A percentile compares a stretch with the other conserved stretches of the same genome.
phyloP scores from a whole-genome alignment of 2,888 invertebrate genomes.

The Sycophila texana region DNA sequence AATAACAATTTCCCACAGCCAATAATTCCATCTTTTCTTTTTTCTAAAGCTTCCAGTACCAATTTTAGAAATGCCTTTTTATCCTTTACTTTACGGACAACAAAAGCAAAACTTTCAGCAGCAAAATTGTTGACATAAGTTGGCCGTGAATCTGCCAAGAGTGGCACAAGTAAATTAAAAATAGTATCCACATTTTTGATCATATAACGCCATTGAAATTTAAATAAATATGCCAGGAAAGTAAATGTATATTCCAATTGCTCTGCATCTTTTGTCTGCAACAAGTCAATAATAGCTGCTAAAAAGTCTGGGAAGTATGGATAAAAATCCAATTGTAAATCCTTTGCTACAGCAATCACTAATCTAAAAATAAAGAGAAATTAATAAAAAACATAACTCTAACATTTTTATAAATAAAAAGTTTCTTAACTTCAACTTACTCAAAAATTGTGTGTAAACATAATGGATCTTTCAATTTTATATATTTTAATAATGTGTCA shows the following conservation, averaged over 20 bases:
- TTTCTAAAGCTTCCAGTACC: conserved; percentile 82
- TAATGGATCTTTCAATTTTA: conserved; percentile 83
- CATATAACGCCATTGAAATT: conserved; percentile 89
- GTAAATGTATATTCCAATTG: conserved; percentile 91
- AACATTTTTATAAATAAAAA: conserved; percentile 4
- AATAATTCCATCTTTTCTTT: conserved; percentile 81
- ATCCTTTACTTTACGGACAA: conserved; percentile 91
- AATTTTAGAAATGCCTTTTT: conserved; percentile 84
- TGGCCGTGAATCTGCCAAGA: conserved; percentile 87
- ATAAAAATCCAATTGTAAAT: conserved; percentile 92
- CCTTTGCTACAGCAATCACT: conserved; percentile 89
- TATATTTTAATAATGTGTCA: conserved; percentile 83
- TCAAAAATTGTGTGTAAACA: conserved; percentile 90
- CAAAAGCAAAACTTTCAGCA: conserved; percentile 96
- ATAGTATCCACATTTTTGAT: conserved; percentile 87
- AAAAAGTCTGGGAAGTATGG: conserved; percentile 88
- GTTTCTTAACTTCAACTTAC: conserved; percentile 79
- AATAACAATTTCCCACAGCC: conserved; percentile 93
- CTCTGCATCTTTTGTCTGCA: conserved; percentile 88
- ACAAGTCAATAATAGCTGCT: conserved; percentile 82
- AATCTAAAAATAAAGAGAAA: conserved; percentile 79
- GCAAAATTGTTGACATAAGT: conserved; percentile 94
- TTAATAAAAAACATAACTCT: conserved; percentile 22
- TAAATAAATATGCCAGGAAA: conserved; percentile 92
- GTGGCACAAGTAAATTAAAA: conserved; percentile 83